Conservation (phyloP, 92 coral and sea anemone species). For the Palythoa heliodiscus region DNA sequence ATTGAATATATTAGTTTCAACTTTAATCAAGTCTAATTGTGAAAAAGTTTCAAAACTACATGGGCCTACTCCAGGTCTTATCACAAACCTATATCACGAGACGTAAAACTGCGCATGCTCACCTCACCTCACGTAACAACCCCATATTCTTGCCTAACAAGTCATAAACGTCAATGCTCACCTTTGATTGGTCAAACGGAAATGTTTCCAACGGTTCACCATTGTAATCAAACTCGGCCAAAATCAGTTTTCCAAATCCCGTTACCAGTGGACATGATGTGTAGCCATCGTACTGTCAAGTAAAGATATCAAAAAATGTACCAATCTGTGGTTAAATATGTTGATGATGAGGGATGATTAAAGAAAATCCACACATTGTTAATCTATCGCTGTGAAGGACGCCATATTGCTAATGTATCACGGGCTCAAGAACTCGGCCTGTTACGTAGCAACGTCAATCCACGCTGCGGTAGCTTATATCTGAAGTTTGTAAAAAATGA, state of each 20-base stretch:
- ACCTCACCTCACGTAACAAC: conserved; percentile 50
- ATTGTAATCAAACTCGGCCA: conserved; percentile 97
- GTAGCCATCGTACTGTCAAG: conserved; percentile 92
- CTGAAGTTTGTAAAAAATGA: too few relatives aligned
- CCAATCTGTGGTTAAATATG: background rate
- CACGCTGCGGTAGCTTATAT: too few relatives aligned
- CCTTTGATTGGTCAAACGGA: conserved; percentile 97
- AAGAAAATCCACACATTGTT: too few relatives aligned
- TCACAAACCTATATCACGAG: too few relatives aligned
- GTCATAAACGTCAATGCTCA: background rate
- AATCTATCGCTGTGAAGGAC: too few relatives aligned
- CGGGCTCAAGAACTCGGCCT: too few relatives aligned
- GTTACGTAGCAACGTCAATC: too few relatives aligned
- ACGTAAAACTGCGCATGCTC: background rate
- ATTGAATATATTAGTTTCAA: too few relatives aligned
- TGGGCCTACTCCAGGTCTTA: too few relatives aligned
- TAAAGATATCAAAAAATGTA: background rate
- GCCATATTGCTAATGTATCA: too few relatives aligned
- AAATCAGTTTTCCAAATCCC: conserved; percentile 83
- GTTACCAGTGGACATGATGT: conserved; percentile 98
- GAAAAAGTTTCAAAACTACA: too few relatives aligned
- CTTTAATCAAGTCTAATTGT: too few relatives aligned
- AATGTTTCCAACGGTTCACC: conserved; percentile 95
- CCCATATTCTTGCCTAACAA: background rate
- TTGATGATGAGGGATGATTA: background rate